Evolutionary conservation across 2,888 invertebrate species (phyloP), one percentile per base, ranked within the genome.

Genomic region (Mimumesa dahlbomi): DNA sequence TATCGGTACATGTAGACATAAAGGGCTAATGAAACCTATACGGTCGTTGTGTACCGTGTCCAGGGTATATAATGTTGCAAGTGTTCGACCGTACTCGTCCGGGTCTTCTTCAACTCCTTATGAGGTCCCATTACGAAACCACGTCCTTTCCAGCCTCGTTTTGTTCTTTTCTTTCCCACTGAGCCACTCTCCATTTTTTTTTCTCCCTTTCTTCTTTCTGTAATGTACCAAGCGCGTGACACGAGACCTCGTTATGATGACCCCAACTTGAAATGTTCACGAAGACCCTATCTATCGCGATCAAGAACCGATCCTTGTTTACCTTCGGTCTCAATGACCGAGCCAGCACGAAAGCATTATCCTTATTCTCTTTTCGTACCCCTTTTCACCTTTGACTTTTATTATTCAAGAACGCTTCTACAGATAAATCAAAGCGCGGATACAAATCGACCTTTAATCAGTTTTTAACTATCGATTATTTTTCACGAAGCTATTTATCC

Each of bases 181-280:
- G 14, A 13, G 45, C 46, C 18, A 18, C 25, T 7, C 31, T 16
- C 34, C 38, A 18, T 22, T 45, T 13, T 34, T 31, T 16, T 40
- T 36, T 48, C 43, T 49, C 31, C 36, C 18, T 59, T 46, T 36
- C 22, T 48, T 38, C 18, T 13, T 18, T 13, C 29, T 34, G 59
- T 46, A 48, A 19, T 29, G 40, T 58, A 64, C 63, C 49, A 57
- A 71, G 62, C 80, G 77, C 76, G 79, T 77, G 82, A 84, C 82
- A 83, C 73, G 73, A 79, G 81, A 81, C 82, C 84, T 85, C 85
- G 85, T 84, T 85, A 85, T 81, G 84, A 85, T 83, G 85, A 85
- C 83, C 84, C 80, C 74, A 46, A 72, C 53, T 66, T 67, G 67
- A 68, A 81, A 78, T 65, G 80, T 73, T 75, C 72, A 66, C 63